Evolutionary conservation across 2,113 vertebrate species (phyloP).

Genomic region (Chamaetylas fuelleborni): DNA sequence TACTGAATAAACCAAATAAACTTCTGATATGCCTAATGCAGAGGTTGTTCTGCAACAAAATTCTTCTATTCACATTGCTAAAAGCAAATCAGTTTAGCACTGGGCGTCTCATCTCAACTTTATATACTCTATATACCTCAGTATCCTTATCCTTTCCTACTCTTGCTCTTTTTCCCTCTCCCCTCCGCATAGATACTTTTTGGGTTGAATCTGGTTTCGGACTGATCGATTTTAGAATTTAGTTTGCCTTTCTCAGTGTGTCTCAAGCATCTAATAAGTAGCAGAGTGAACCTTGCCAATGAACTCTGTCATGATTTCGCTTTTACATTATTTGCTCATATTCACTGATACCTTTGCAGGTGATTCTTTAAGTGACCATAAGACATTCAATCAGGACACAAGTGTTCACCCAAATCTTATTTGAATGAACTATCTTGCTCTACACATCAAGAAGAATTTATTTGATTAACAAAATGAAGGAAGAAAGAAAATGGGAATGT

Average conservation of each 20-base stretch:
- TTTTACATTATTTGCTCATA: neutral
- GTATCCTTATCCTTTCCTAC: neutral
- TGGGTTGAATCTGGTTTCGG: neutral
- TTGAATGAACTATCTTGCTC: neutral
- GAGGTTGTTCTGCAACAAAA: neutral
- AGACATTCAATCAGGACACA: neutral
- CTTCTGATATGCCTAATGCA: neutral
- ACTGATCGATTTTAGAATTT: neutral
- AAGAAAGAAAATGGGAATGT: neutral
- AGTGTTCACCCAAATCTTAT: neutral
- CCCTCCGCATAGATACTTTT: neutral
- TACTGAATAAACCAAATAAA: neutral
- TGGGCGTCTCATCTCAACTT: accelerated
- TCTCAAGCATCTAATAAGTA: neutral
- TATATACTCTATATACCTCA: neutral
- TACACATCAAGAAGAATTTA: neutral
- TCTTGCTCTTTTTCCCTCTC: neutral
- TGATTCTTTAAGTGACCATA: neutral
- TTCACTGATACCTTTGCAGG: neutral
- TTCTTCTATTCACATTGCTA: neutral
- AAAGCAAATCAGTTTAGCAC: neutral
- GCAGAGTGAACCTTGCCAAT: neutral
- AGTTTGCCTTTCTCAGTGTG: neutral
- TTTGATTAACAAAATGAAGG: neutral
- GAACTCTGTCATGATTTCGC: neutral